phyloP scores from a whole-genome alignment of 2,113 vertebrate genomes.

The Collichthys lucidus region DNA sequence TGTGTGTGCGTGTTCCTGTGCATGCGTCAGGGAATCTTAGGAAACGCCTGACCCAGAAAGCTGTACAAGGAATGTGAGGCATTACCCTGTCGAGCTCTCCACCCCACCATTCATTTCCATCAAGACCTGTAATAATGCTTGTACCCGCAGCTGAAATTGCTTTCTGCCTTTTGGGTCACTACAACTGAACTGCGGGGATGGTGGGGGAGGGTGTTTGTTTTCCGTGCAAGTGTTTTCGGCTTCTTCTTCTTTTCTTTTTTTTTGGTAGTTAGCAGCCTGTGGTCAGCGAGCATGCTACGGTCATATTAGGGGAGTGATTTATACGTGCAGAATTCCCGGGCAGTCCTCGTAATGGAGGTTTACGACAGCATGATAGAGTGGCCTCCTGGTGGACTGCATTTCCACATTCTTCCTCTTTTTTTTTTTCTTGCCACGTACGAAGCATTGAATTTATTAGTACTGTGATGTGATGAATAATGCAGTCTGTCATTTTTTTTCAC shows the following conservation, averaged over 20 bases:
- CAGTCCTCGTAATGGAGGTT: conserved; percentile 68
- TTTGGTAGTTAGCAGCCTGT: conserved; percentile 49
- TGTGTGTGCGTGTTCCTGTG: background rate
- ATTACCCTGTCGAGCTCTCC: conserved; percentile 59
- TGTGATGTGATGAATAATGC: conserved; percentile 73
- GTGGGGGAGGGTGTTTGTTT: conserved; percentile 37
- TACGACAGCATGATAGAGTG: conserved; percentile 73
- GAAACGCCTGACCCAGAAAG: conserved; percentile 73
- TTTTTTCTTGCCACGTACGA: conserved; percentile 35
- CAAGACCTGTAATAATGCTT: conserved; percentile 79
- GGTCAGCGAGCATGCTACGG: conserved; percentile 76
- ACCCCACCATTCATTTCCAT: conserved; percentile 80
- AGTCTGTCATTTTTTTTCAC: conserved; percentile 54
- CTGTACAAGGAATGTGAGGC: conserved; percentile 57
- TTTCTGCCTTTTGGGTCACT: conserved; percentile 79
- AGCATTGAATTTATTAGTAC: conserved; percentile 69
- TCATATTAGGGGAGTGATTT: conserved; percentile 85
- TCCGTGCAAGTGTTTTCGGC: conserved; percentile 51
- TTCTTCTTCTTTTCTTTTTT: background rate
- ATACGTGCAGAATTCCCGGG: conserved; percentile 73
- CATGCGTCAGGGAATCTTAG: conserved; percentile 21
- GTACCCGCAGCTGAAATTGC: conserved; percentile 85
- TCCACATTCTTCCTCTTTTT: conserved; percentile 47
- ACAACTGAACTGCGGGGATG: conserved; percentile 19
- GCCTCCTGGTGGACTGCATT: conserved; percentile 49